Evolutionary conservation across 1,140 invertebrate species (phyloP), one percentile per base, ranked within the genome.

Genomic region (Sminthurides bifidus): DNA sequence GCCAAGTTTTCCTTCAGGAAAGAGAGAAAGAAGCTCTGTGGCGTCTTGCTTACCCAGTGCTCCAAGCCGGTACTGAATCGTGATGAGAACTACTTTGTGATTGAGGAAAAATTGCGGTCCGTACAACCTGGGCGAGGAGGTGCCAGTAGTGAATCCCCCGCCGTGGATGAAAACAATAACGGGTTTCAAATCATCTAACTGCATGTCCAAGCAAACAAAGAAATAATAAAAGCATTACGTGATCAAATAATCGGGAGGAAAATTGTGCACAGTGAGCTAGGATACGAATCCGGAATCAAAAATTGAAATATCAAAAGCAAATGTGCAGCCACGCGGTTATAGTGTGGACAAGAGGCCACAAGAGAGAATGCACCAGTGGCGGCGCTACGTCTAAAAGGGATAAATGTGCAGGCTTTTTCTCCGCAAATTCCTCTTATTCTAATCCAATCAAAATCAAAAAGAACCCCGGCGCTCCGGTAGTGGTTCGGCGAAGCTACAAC

Each of bases 31-130:
- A 6, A 8, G 17, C n/a, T n/a, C n/a, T n/a, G n/a, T n/a, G n/a
- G n/a, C n/a, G n/a, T n/a, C n/a, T 8, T 6, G 33, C 48, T 61
- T 56, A 69, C 68, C 69, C 10, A 70, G 56, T 23, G 64, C 62
- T 23, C 66, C 66, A 2, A 70, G 59, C n/a, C 69, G 65, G 50
- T 70, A 70, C 45, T 70, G 67, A 23, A 70, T 62, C 5, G 60
- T 66, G 19, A 70, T 66, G 3, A 70, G 49, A 17, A 70, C 67
- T 19, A 69, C 60, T 54, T 65, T 61, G 15, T 66, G 40, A 21
- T 63, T 59, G 19, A 69, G 62, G 3, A 70, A 45, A 21, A 62
- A 65, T 40, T 64, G 54, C 10, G 66, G 66, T 14, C 59, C 60
- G 35, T 66, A 67, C 27, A 66, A 41, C 8, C 46, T 54, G 21